phyloP scores from a whole-genome alignment of 2,797 vertebrate species.

The Gymnothorax reevesii region DNA sequence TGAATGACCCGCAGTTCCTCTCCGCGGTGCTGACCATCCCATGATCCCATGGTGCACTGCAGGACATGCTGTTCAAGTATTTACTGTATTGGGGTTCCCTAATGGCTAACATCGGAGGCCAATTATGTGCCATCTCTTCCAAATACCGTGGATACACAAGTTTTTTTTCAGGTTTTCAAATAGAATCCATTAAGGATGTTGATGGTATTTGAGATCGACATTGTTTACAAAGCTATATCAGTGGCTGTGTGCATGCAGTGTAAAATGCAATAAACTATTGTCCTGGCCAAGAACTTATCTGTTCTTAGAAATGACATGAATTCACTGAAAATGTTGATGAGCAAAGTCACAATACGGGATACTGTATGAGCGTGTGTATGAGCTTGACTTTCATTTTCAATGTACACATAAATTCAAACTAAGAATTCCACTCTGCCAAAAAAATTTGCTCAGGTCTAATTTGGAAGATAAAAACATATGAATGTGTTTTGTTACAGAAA shows the following conservation, averaged over 20 bases:
- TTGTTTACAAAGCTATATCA: no score
- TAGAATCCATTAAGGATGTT: no score
- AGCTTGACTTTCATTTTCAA: background rate
- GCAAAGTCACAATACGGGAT: no score
- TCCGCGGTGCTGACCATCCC: conserved; percentile 61
- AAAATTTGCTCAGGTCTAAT: background rate
- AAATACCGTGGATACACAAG: conserved; percentile 1
- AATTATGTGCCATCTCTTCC: conserved; percentile 37
- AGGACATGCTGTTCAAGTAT: conserved; percentile 55
- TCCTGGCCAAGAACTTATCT: no score
- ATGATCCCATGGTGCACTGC: conserved; percentile 43
- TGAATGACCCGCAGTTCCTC: conserved; percentile 67
- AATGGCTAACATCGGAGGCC: conserved; percentile 38
- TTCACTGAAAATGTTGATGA: no score
- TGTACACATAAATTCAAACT: background rate
- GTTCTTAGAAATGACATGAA: no score
- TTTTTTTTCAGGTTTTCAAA: background rate
- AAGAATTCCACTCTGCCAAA: background rate
- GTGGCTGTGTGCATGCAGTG: no score
- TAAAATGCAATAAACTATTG: no score
- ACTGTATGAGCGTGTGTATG: conserved; percentile 35
- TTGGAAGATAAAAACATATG: background rate
- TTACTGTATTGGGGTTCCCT: conserved; percentile 53
- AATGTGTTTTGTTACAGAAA: background rate
- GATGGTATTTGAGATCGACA: no score